These are phyloP conservation scores for Albula glossodonta DNA, from an alignment of 2,113 vertebrate species.

Conservation along the genomic window DNA sequence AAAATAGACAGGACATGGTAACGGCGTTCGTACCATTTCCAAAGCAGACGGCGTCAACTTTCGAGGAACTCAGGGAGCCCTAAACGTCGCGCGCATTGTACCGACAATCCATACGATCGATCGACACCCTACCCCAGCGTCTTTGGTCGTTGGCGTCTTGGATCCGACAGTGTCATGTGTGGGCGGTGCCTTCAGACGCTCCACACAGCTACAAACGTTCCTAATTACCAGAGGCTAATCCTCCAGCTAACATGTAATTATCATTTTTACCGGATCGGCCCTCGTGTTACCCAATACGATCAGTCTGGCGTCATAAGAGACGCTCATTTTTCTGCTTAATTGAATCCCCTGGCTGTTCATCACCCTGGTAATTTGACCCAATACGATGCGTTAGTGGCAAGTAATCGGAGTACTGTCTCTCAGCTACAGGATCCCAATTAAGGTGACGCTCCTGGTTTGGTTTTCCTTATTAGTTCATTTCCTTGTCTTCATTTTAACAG, in stretches of 20 bases:
- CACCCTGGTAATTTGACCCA: constrained; percentile 70
- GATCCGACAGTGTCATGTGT: neutral
- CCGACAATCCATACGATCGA: constrained; percentile 14
- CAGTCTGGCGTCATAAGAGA: constrained; percentile 53
- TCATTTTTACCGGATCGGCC: constrained; percentile 58
- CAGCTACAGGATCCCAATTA: constrained; percentile 68
- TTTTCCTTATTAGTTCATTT: constrained; percentile 62
- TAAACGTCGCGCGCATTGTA: neutral
- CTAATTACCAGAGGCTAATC: constrained; percentile 54
- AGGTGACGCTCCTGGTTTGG: constrained; percentile 67
- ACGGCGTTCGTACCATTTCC: neutral
- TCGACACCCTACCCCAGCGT: constrained; percentile 9
- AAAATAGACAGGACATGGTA: neutral
- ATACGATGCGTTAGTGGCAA: constrained; percentile 65
- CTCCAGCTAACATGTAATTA: constrained; percentile 60
- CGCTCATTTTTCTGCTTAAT: constrained; percentile 72
- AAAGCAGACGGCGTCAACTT: neutral
- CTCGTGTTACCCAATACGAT: constrained; percentile 59
- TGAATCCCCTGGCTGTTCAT: constrained; percentile 75
- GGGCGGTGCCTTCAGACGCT: neutral
- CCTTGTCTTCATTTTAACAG: constrained; percentile 42
- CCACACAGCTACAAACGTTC: constrained; percentile 46
- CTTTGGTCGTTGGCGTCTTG: neutral
- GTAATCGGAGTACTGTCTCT: constrained; percentile 72
- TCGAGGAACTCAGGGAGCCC: neutral